Evolutionary conservation across 2,888 invertebrate genomes (phyloP).

Genomic region (Seladonia tumulorum): DNA sequence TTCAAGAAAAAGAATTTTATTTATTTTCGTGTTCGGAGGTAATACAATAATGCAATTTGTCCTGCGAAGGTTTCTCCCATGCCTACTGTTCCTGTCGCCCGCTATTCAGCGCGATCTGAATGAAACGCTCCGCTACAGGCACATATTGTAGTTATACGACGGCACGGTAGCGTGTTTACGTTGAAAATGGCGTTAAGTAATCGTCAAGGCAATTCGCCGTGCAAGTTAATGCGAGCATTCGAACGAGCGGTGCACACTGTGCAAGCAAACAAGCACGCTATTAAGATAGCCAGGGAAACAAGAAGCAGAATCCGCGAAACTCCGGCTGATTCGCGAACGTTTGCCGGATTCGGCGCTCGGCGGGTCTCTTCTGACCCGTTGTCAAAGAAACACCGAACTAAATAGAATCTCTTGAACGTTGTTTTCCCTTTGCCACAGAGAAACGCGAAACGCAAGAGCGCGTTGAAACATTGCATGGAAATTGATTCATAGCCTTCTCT

Average conservation of each 20-base stretch:
- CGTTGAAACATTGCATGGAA: too few species aligned
- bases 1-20: too few species aligned
- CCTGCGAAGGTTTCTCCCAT: background rate
- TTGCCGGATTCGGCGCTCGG: background rate
- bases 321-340: background rate
- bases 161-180: conserved; percentile 61
- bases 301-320: conserved; percentile 42
- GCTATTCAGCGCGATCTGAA: conserved; percentile 19
- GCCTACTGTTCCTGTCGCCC: background rate
- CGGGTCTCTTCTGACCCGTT: background rate
- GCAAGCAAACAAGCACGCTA: conserved; percentile 70
- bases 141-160: conserved; percentile 30
- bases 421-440: too few species aligned
- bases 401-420: background rate
- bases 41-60: background rate
- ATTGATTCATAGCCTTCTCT: too few species aligned
- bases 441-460: too few species aligned
- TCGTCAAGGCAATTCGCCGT: conserved; percentile 64
- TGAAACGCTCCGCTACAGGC: conserved; percentile 16
- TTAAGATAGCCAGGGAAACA: conserved; percentile 70
- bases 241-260: conserved; percentile 61
- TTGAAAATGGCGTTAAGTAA: conserved; percentile 64
- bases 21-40: background rate
- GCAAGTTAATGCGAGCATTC: conserved; percentile 60
- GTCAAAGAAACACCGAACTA: background rate